Evolutionary conservation across 2,797 vertebrate genomes (phyloP), one percentile per base, ranked within the genome.

Genomic region (Lemur catta): DNA sequence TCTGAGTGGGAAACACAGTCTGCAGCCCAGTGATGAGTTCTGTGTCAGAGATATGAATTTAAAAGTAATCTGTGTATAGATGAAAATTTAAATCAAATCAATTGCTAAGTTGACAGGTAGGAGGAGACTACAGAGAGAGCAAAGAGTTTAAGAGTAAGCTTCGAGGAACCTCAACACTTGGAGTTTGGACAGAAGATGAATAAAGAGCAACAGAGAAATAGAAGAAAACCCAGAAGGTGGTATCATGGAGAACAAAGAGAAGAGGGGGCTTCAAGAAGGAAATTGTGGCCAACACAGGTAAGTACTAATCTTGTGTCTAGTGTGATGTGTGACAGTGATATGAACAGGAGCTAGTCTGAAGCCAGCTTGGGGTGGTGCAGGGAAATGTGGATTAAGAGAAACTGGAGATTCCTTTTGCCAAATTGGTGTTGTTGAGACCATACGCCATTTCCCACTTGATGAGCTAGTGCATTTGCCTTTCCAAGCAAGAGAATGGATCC

Each of bases 241-340:
- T 6, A 8, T 76, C n/a, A 2, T 1, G 30, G 65, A 43, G 48
- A 74, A 7, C 22, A 43, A 74, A 74, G 55, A 26, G 17, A 17
- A 48, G 30, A 48, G 38, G 4, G 0, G 1, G 5, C 17, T 24
- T 76, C n/a, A 5, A 18, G 52, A 43, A 50, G 50, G 17, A 15
- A 14, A 28, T 10, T 20, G n/a, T 8, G 28, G 43, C 35, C 46
- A 17, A 11, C 8, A 9, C 14, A 13, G 80, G 4, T 6, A 10
- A 3, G 72, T 9, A 33, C 11, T 30, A 4, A 18, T 63, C 38
- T 33, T 3, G 18, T 33, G 4, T 30, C n/a, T 18, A 9, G 24
- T 10, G 14, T 15, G 4, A 0, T 1, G 2, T 8, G 3, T 33
- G 33, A 24, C 5, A 3, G 13, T 22, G 50, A 38, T 43, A 0